Evolutionary conservation across 2,797 vertebrate genomes (phyloP).

Genomic region (Siniperca obscura): DNA sequence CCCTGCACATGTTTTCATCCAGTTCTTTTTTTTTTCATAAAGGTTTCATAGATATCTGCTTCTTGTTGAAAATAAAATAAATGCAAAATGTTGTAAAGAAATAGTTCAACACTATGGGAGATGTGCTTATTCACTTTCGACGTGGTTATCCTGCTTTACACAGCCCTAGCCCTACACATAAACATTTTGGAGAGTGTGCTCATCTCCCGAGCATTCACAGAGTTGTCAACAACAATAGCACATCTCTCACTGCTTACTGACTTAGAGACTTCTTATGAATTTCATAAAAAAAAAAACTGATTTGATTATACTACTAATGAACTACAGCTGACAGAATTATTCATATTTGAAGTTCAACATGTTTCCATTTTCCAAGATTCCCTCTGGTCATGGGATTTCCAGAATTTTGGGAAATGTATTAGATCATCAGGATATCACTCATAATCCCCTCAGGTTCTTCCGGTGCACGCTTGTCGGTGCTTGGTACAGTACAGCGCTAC

Average conservation of each 20-base stretch:
- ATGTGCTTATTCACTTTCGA: neutral
- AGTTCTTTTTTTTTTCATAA: constrained; percentile 1
- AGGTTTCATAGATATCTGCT: constrained; percentile 7
- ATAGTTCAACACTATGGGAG: neutral
- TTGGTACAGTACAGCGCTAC: constrained; percentile 17
- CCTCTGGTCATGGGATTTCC: neutral
- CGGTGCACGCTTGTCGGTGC: constrained; percentile 1
- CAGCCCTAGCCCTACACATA: neutral
- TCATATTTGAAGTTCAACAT: neutral
- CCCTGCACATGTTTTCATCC: neutral
- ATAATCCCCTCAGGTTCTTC: constrained; percentile 26
- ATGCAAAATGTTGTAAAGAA: neutral
- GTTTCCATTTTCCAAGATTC: neutral
- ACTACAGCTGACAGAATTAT: neutral
- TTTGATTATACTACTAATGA: neutral
- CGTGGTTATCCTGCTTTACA: neutral
- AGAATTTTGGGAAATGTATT: too few species aligned
- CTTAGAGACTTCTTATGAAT: neutral
- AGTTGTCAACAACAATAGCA: constrained; percentile 28
- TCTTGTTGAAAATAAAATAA: neutral
- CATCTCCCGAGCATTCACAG: neutral
- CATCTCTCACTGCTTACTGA: neutral
- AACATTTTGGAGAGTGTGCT: neutral
- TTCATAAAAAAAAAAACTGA: neutral
- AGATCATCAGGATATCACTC: neutral